Percentiles rank a stretch among this genome's conserved stretches.
phyloP scores from a whole-genome alignment of 2,113 vertebrate genomes.

The Pollachius pollachius region DNA sequence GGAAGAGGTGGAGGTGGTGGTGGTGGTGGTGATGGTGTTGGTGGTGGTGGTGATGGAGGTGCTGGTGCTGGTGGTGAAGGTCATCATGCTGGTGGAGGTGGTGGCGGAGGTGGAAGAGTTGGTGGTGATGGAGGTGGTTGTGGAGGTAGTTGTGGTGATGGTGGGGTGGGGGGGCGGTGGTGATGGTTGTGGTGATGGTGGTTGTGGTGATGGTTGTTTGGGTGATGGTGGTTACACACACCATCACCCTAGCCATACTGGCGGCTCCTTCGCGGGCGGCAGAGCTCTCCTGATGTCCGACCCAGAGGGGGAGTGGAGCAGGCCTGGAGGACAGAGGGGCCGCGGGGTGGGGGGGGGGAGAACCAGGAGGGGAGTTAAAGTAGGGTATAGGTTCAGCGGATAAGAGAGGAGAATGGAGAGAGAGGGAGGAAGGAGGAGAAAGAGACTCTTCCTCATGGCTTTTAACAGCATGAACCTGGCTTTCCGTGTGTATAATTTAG shows the following conservation, averaged over 20 bases:
- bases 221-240: too few species aligned
- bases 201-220: too few species aligned
- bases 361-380: constrained; percentile 7
- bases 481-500: constrained; percentile 69
- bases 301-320: too few species aligned
- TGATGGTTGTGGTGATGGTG: too few species aligned
- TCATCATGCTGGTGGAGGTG: too few species aligned
- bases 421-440: constrained; percentile 24
- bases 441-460: constrained; percentile 54
- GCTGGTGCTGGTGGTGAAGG: neutral
- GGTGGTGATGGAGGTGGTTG: neutral
- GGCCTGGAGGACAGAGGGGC: neutral
- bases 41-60: neutral
- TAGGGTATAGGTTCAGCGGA: constrained; percentile 1
- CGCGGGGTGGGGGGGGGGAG: constrained; percentile 9
- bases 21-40: too few species aligned
- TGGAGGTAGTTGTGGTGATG: neutral
- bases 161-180: neutral
- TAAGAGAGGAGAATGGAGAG: constrained; percentile 18
- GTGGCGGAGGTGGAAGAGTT: neutral
- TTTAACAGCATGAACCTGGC: constrained; percentile 65
- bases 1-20: too few species aligned
- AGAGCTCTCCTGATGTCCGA: too few species aligned
- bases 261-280: too few species aligned
- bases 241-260: too few species aligned